Base-by-base conservation (phyloP, 2,797 vertebrate genomes). In the Coracias cyanogaster region DNA sequence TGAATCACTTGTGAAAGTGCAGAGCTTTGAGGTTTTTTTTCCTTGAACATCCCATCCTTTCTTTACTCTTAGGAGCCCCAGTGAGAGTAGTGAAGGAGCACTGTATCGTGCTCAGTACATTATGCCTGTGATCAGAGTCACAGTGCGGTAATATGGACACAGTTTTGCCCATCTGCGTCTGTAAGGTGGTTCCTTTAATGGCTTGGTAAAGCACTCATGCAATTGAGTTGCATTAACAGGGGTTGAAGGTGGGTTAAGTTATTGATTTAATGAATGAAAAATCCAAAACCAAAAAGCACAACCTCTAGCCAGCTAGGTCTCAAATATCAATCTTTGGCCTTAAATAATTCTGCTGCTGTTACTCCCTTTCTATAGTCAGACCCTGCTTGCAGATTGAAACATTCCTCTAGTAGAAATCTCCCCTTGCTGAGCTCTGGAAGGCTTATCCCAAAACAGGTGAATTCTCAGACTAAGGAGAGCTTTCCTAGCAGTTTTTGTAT, bases 261-360 rank as follows among this genome's bases (percentile, higher is more conserved):
- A 87, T 49, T 1, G 2, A 78, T 90, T 95, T 85, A 90, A 89
- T 82, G 80, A 94, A 93, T 51, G 84, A 94, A 89, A 89, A 94
- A 73, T 86, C 90, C 60, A 88, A 90, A 70, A 45, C 33, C 48
- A 45, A 49, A 79, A 72, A 72, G 22, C 28, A 43, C 58, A 87
- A 49, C 52, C 57, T 94, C 31, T 24, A 84, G 57, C 25, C 69
- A 74, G 19, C 35, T 64, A 51, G 31, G 57, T 64, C 62, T 73
- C 70, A 91, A 33, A 73, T 85, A 82, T 31, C 95, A 94, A 17
- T 89, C 61, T 70, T 71, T 60, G 69, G 45, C 74, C 78, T 89
- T 89, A 94, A 89, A 82, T 89, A 52, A 85, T 92, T 94, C 61
- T 51, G 35, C 64, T 89, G 26, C 78, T 95, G 78, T 89, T 81